A percentile compares a stretch with the other conserved stretches of the same genome.
Conservation (phyloP, 92 coral and sea anemone genomes). For the Palythoa caribaeorum region DNA sequence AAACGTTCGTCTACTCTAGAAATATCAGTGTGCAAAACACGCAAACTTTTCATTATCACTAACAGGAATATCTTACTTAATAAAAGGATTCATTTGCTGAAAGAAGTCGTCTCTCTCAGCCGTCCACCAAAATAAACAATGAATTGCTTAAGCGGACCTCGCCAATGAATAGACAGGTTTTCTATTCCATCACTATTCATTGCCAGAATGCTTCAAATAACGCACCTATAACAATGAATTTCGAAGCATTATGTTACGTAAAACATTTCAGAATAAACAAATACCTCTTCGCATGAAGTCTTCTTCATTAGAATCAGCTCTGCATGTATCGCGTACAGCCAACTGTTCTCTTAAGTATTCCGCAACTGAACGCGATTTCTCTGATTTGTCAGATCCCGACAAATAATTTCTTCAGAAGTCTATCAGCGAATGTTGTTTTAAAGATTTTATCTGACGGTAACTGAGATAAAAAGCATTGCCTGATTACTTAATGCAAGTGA, state of each 20-base stretch:
- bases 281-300: neutral
- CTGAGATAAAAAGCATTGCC: conserved; percentile 5
- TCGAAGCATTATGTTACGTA: neutral
- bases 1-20: no score
- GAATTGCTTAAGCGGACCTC: neutral
- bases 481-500: neutral
- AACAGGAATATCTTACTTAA: neutral
- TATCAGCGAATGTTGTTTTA: conserved; percentile 12
- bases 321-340: neutral
- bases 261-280: neutral
- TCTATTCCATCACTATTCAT: no score
- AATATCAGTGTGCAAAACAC: neutral
- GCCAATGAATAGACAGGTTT: no score
- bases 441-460: conserved; percentile 10
- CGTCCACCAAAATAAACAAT: neutral
- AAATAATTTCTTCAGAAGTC: neutral
- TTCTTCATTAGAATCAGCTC: neutral
- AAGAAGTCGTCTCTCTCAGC: no score
- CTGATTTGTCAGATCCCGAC: neutral
- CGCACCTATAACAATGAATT: neutral
- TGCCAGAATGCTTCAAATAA: no score
- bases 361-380: neutral
- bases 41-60: neutral
- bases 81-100: neutral
- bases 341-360: neutral